Conservation (phyloP, 37 sponge, comb jelly and placozoan species). For the Eunapius fragilis region DNA sequence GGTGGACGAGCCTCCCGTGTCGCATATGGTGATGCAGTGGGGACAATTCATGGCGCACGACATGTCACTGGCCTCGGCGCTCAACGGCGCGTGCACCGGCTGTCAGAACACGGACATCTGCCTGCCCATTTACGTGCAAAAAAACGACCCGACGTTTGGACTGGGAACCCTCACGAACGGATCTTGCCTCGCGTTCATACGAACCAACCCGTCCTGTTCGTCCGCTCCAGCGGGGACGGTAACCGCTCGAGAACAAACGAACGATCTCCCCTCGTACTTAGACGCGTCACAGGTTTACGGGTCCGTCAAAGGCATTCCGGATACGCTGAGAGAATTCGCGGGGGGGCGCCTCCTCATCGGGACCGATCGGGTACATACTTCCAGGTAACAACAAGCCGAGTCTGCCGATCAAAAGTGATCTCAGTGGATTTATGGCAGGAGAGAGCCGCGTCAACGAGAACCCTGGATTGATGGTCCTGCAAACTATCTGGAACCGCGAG, state of each 20-base stretch:
- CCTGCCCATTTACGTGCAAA: constrained; percentile 53
- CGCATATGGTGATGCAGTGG: constrained; percentile 93
- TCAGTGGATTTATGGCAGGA: constrained; percentile 46
- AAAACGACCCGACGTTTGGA: constrained; percentile 38
- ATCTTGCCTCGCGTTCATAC: constrained; percentile 58
- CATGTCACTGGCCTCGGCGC: constrained; percentile 34
- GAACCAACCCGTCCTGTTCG: constrained; percentile 53
- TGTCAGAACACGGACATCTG: constrained; percentile 50
- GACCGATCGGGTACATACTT: not conserved
- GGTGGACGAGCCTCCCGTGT: constrained; percentile 38
- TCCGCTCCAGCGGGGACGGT: not conserved
- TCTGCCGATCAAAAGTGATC: not conserved
- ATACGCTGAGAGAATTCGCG: not conserved
- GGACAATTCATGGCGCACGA: constrained; percentile 98
- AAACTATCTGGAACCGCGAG: constrained; percentile 86
- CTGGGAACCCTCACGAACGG: constrained; percentile 25
- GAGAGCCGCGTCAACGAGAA: constrained; percentile 70
- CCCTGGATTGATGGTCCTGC: constrained; percentile 71
- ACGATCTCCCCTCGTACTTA: constrained; percentile 60
- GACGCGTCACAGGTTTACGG: constrained; percentile 84
- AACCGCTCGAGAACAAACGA: constrained; percentile 55
- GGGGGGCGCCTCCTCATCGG: constrained; percentile 30
- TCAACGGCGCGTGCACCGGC: not conserved
- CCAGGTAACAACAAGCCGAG: not conserved
- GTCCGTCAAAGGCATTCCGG: constrained; percentile 1